A percentile compares a stretch with the other conserved stretches of the same genome.
These are phyloP conservation scores for Metopia argyrocephala DNA, from an alignment of 2,888 invertebrate genomes.

Conservation along the genomic window DNA sequence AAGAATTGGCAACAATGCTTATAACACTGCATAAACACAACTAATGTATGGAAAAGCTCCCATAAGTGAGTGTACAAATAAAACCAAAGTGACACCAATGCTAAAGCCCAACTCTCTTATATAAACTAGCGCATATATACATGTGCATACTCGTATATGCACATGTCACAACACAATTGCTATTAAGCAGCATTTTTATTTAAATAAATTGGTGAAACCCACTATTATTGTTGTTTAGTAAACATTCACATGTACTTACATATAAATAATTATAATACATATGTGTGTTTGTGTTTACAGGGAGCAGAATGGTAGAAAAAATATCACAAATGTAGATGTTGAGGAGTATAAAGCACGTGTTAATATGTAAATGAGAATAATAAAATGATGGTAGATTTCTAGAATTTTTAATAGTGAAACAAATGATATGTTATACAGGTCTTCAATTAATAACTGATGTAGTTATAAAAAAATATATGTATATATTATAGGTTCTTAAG, in stretches of 20 bases:
- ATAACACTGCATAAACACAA: too few relatives aligned
- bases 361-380: constrained; percentile 60
- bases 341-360: constrained; percentile 54
- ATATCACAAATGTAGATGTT: not conserved
- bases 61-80: not conserved
- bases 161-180: not conserved
- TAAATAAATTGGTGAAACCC: constrained; percentile 14
- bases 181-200: constrained; percentile 3
- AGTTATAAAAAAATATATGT: too few relatives aligned
- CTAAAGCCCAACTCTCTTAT: not conserved
- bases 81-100: constrained; percentile 6
- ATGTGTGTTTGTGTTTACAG: not conserved
- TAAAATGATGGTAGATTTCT: constrained; percentile 32
- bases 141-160: not conserved
- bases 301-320: not conserved
- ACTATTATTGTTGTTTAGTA: not conserved
- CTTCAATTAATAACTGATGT: too few relatives aligned
- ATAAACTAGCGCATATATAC: constrained; percentile 21
- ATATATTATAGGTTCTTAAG: too few relatives aligned
- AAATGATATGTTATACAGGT: too few relatives aligned
- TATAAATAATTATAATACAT: too few relatives aligned
- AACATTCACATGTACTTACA: not conserved
- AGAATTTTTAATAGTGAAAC: too few relatives aligned
- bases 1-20: too few relatives aligned
- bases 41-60: not conserved